phyloP scores from a whole-genome alignment of 2,888 invertebrate genomes.

The Agonopterix alstromeriana region DNA sequence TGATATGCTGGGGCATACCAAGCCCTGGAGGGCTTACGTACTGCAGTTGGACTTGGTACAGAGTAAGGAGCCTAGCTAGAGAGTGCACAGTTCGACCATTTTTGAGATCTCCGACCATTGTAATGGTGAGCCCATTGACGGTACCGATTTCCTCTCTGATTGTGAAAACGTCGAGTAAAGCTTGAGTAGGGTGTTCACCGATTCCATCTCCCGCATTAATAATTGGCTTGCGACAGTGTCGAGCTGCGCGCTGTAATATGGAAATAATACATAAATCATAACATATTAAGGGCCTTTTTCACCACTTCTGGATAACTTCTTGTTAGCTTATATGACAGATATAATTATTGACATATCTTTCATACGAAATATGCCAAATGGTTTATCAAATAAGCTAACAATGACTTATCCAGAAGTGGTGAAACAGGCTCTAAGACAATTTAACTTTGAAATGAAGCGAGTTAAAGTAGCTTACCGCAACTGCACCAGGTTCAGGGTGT shows the following conservation, averaged over 20 bases:
- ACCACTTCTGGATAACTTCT: too few species aligned
- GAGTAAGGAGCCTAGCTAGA: slow-evolving; percentile 92
- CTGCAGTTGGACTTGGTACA: slow-evolving; percentile 94
- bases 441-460: neutral
- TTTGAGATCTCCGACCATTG: slow-evolving; percentile 98
- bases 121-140: slow-evolving; percentile 97
- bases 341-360: too few species aligned
- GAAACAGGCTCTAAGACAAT: too few species aligned
- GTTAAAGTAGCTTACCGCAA: slow-evolving; percentile 79
- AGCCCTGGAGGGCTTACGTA: slow-evolving; percentile 93
- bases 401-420: too few species aligned
- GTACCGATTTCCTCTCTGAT: slow-evolving; percentile 99
- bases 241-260: slow-evolving; percentile 83
- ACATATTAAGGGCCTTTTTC: too few species aligned
- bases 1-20: slow-evolving; percentile 93
- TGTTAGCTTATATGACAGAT: too few species aligned
- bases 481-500: slow-evolving; percentile 95
- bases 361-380: too few species aligned
- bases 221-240: slow-evolving; percentile 91
- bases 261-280: neutral
- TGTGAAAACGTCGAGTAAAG: slow-evolving; percentile 97
- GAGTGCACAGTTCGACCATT: slow-evolving; percentile 99
- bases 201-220: slow-evolving; percentile 99
- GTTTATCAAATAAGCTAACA: too few species aligned
- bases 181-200: slow-evolving; percentile 98